Base-by-base conservation (phyloP, 2,113 vertebrate species). In the Pelusios castaneus region DNA sequence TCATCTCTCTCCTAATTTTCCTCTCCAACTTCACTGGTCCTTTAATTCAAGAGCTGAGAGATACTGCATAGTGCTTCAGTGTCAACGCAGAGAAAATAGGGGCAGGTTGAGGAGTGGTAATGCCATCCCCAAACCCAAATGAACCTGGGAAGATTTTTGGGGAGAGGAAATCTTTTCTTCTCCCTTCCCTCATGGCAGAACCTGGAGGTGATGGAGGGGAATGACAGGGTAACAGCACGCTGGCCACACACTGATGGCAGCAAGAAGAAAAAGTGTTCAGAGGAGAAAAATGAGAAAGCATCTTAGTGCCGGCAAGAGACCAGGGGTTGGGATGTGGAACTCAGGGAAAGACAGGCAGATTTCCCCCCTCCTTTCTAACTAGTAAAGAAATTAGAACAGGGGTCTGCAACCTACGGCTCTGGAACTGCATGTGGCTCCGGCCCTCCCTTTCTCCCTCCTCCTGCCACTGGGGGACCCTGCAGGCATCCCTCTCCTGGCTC, bases 21-120 rank as follows among this genome's bases (percentile, higher is more conserved):
- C 77, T 5, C 25, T 83, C 29, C 73, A 87, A 85, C 47, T 55
- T 52, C 60, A n/a, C 60, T 63, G 34, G 60, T 63, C 60, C 34
- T 34, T 63, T 63, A 63, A 63, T 63, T 63, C 34, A 34, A n/a
- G 34, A n/a, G 51, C 31, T 63, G 31, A 63, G 31, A 63, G 34
- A 19, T 60, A 60, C 4, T 31, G 14, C 38, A 76, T 0, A 2
- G 2, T 0, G 0, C 5, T 25, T 56, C 47, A n/a, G 51, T 3
- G 22, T 0, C 31, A n/a, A 49, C 21, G 2, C 2, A 25, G 13
- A 41, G 60, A 17, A 34, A 92, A 75, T 16, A 52, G 16, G 75
- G 29, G 79, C 51, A 82, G 81, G 27, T 22, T 47, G 10, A 16
- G 52, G 80, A 77, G 47, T 56, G 73, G 47, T 22, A 67, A 4